These are phyloP conservation scores for Trichacis sp. DNA, from an alignment of 2,888 invertebrate species.

Conservation along the genomic window DNA sequence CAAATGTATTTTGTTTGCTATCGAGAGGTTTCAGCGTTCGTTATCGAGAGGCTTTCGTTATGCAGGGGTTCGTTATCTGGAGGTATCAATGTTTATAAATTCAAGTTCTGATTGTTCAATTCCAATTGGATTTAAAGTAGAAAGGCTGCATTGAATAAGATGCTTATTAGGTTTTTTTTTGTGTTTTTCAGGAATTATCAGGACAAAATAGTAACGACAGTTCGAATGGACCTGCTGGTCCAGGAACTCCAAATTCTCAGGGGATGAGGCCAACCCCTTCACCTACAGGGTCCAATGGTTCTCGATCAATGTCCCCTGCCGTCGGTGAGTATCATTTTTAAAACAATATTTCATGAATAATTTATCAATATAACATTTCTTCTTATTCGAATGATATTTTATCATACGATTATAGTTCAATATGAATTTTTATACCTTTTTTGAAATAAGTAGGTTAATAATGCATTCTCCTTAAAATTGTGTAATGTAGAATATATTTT, in stretches of 20 bases:
- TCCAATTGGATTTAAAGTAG: no score
- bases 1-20: no score
- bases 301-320: conserved; percentile 98
- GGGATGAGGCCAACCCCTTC: conserved; percentile 93
- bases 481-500: no score
- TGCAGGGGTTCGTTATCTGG: no score
- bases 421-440: not conserved
- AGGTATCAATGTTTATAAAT: no score
- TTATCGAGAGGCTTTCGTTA: no score
- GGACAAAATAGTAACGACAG: conserved; percentile 89
- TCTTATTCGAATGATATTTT: not conserved
- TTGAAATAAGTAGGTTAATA: no score
- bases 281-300: conserved; percentile 92
- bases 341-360: not conserved
- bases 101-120: no score
- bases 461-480: no score
- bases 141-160: not conserved
- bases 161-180: not conserved
- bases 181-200: conserved; percentile 81
- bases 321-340: conserved; percentile 79
- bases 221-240: conserved; percentile 76
- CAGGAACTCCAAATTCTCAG: conserved; percentile 79
- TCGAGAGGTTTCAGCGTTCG: no score
- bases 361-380: not conserved
- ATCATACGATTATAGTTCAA: no score